These are phyloP conservation scores for Cottus gobio DNA, from an alignment of 2,113 vertebrate species.

Conservation along the genomic window DNA sequence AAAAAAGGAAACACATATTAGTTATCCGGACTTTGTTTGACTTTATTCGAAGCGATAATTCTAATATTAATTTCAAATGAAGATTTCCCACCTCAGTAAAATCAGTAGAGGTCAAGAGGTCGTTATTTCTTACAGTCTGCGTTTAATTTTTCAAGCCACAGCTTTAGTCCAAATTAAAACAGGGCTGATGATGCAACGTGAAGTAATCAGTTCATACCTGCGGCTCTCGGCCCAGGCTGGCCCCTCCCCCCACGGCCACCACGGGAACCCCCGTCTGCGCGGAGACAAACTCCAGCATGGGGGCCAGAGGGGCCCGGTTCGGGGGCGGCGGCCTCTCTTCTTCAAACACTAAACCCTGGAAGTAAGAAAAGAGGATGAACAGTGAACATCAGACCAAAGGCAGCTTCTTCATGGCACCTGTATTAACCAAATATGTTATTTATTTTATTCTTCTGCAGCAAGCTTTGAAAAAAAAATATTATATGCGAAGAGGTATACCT, in stretches of 20 bases:
- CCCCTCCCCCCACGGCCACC: slow-evolving; percentile 92
- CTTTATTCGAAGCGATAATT: too few relatives aligned
- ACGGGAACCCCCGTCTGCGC: slow-evolving; percentile 95
- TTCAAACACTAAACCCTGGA: slow-evolving; percentile 94
- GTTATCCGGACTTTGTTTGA: too few relatives aligned
- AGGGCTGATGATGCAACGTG: slow-evolving; percentile 32
- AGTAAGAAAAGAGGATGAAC: slow-evolving; percentile 3
- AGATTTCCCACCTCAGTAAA: neutral
- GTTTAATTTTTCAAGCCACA: slow-evolving; percentile 7
- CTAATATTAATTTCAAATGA: neutral
- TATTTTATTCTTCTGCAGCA: neutral
- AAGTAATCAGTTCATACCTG: slow-evolving; percentile 82
- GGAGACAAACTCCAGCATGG: slow-evolving; percentile 95
- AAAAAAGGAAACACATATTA: too few relatives aligned
- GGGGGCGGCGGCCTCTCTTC: slow-evolving; percentile 87
- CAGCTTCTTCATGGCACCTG: slow-evolving; percentile 1
- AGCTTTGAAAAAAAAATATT: too few relatives aligned
- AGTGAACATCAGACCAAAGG: neutral
- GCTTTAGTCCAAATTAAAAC: slow-evolving; percentile 8
- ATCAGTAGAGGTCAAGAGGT: neutral
- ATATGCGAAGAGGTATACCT: too few relatives aligned
- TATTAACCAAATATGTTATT: neutral
- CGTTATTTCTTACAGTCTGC: neutral
- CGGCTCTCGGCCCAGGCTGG: slow-evolving; percentile 91
- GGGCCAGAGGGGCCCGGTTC: slow-evolving; percentile 88